phyloP scores from a whole-genome alignment of 2,113 vertebrate genomes.

The Nothoprocta pentlandii region DNA sequence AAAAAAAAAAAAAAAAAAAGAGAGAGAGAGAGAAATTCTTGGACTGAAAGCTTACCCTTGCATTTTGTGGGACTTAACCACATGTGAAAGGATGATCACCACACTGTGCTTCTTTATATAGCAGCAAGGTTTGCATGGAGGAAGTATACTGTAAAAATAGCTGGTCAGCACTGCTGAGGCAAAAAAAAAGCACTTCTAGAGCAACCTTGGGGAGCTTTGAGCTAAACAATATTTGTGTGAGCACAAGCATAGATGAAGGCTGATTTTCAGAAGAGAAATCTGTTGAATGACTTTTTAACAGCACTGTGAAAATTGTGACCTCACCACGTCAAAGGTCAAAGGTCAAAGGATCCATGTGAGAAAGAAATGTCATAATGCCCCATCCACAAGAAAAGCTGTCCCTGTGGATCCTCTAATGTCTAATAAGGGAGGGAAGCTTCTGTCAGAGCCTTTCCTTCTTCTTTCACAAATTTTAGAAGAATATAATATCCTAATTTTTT shows the following conservation, averaged over 20 bases:
- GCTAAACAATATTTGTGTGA: background rate
- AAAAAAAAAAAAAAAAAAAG: too few species aligned
- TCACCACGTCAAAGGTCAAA: background rate
- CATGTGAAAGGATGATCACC: background rate
- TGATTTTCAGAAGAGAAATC: background rate
- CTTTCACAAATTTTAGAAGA: background rate
- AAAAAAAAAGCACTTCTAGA: background rate
- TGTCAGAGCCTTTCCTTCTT: background rate
- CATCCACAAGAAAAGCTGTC: background rate
- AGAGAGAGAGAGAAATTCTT: background rate
- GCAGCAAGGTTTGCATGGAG: background rate
- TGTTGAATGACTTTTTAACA: background rate
- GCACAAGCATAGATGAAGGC: background rate
- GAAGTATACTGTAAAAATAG: background rate
- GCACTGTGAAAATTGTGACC: background rate
- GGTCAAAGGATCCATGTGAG: background rate
- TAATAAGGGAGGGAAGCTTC: background rate
- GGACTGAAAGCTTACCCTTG: background rate
- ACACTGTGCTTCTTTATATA: background rate
- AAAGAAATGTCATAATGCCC: background rate
- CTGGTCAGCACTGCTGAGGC: fast-evolving
- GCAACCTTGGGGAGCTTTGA: background rate
- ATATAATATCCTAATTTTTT: background rate
- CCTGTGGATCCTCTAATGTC: background rate
- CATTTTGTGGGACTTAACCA: background rate